Evolutionary conservation across 1,140 invertebrate genomes (phyloP).

Genomic region (Bilobella aurantiaca): DNA sequence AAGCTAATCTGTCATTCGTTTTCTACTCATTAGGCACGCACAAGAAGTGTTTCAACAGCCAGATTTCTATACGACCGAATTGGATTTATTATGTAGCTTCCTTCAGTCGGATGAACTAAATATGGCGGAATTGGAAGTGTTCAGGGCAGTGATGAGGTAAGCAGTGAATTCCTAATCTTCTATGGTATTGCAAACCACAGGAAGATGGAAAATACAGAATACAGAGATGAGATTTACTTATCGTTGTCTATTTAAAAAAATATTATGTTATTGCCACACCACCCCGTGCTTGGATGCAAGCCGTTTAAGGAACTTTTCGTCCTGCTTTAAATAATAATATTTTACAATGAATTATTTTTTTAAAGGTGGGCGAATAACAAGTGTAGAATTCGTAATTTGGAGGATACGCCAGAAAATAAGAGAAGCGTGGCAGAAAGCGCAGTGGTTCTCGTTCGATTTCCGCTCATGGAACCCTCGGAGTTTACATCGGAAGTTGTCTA

Average conservation of each 20-base stretch:
- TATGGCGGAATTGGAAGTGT: not conserved
- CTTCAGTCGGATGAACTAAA: constrained; percentile 5
- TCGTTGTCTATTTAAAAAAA: too few species aligned
- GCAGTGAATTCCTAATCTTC: too few species aligned
- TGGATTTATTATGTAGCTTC: not conserved
- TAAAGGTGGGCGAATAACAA: constrained; percentile 8
- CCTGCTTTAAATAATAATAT: too few species aligned
- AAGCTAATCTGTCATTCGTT: not conserved
- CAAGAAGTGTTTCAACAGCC: not conserved
- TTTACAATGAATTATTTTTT: too few species aligned
- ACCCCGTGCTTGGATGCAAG: too few species aligned
- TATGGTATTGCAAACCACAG: too few species aligned
- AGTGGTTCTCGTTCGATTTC: not conserved
- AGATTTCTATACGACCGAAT: not conserved
- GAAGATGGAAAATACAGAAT: too few species aligned
- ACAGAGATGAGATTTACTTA: too few species aligned
- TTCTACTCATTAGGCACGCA: constrained; percentile 1
- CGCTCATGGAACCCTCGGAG: not conserved
- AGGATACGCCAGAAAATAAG: constrained; percentile 6
- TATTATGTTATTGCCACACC: too few species aligned
- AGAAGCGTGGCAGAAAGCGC: not conserved
- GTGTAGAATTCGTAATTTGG: not conserved
- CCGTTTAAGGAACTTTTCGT: too few species aligned
- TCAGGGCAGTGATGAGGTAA: not conserved
- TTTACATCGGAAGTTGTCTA: constrained; percentile 8